Conservation (phyloP, 2,113 vertebrate genomes). For the Peromyscus polionotus region DNA sequence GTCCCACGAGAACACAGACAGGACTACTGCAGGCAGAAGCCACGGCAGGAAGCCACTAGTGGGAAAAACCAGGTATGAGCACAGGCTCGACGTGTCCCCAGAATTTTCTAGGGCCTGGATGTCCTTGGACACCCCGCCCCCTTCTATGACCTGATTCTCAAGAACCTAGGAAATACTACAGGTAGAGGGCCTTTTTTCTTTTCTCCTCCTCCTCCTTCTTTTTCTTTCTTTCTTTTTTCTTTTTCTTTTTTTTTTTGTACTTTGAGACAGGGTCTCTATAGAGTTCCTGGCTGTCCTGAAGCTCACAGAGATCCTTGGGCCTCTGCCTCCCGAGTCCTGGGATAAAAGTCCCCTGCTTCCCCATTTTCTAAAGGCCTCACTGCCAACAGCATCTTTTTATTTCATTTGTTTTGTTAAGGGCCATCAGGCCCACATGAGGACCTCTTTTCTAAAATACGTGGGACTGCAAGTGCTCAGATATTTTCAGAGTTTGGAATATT, state of each 20-base stretch:
- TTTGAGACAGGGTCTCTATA: background rate
- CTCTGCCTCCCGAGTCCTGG: background rate
- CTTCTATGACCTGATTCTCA: background rate
- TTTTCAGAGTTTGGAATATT: background rate
- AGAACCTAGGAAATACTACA: background rate
- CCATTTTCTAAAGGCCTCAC: background rate
- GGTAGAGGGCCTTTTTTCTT: background rate
- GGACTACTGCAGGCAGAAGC: background rate
- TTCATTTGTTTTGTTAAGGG: background rate
- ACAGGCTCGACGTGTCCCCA: background rate
- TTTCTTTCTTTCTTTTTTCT: too few species aligned
- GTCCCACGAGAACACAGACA: background rate
- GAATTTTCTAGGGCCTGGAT: background rate
- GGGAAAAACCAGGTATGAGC: background rate
- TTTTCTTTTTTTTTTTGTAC: too few species aligned
- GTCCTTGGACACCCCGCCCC: background rate
- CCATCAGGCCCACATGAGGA: background rate
- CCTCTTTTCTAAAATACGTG: background rate
- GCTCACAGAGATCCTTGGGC: background rate
- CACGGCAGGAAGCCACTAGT: background rate
- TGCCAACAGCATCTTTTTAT: background rate
- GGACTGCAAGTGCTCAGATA: background rate
- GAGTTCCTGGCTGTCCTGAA: background rate
- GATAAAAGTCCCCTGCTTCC: background rate
- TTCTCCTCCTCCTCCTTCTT: too few species aligned